Conservation (phyloP, 2,888 invertebrate genomes). For the Drosophila sordidula region DNA sequence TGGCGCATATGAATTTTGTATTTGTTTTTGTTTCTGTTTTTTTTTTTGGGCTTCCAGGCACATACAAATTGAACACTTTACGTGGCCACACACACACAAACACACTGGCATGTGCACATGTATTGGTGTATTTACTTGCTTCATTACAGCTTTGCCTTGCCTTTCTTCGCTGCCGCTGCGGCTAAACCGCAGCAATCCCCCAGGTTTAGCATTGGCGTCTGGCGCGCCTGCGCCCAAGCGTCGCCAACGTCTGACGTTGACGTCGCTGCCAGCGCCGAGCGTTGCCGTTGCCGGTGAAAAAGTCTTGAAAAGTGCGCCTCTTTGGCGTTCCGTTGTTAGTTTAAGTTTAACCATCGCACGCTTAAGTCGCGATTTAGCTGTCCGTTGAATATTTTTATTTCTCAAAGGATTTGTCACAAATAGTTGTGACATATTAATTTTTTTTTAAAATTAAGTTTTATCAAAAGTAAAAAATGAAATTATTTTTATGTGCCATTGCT, state of each 20-base stretch:
- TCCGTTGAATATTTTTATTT: constrained; percentile 31
- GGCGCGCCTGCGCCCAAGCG: constrained; percentile 41
- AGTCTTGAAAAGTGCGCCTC: constrained; percentile 85
- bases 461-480: constrained; percentile 80
- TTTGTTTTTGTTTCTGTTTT: constrained; percentile 43
- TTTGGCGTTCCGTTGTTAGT: constrained; percentile 82
- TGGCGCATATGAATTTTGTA: constrained; percentile 63
- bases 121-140: constrained; percentile 34
- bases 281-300: constrained; percentile 67
- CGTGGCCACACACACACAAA: constrained; percentile 26
- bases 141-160: constrained; percentile 66
- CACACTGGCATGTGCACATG: background rate
- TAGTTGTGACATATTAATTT: constrained; percentile 19
- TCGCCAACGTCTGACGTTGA: constrained; percentile 22
- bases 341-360: constrained; percentile 84
- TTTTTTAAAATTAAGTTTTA: constrained; percentile 38
- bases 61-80: constrained; percentile 50
- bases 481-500: constrained; percentile 83
- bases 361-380: constrained; percentile 71
- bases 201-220: constrained; percentile 31
- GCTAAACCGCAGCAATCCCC: constrained; percentile 28
- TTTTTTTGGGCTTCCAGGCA: constrained; percentile 30
- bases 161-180: constrained; percentile 52
- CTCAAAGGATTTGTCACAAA: constrained; percentile 40
- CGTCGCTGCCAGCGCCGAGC: constrained; percentile 51